Percentiles rank a stretch among this genome's conserved stretches.
phyloP scores from a whole-genome alignment of 2,888 invertebrate genomes.

The Hyposoter dolosus region DNA sequence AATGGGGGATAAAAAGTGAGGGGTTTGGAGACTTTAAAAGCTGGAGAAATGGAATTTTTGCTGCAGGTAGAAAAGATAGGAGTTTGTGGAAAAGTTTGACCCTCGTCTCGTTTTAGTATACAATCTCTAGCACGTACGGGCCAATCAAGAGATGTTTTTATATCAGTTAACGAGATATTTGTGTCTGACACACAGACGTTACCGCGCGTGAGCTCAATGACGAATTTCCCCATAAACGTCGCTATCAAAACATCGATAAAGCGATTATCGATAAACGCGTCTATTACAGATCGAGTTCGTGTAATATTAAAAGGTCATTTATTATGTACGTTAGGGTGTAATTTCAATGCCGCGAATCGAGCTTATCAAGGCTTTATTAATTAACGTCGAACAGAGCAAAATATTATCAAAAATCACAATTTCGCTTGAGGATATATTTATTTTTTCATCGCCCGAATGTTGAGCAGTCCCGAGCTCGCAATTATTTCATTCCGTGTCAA shows the following conservation, averaged over 20 bases:
- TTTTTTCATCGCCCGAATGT: neutral
- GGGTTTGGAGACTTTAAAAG: neutral
- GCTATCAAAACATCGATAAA: constrained; percentile 33
- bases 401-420: neutral
- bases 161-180: constrained; percentile 28
- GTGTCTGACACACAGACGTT: neutral
- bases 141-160: constrained; percentile 34
- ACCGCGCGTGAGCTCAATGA: neutral
- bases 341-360: neutral
- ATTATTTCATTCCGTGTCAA: neutral
- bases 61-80: constrained; percentile 21
- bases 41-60: constrained; percentile 34
- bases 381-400: neutral
- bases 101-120: neutral
- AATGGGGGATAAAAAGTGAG: neutral
- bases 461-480: neutral
- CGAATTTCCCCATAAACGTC: constrained; percentile 2
- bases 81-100: constrained; percentile 55
- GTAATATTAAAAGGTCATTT: constrained; percentile 18
- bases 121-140: neutral
- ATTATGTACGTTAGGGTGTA: neutral
- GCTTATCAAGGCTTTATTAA: neutral
- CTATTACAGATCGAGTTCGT: neutral
- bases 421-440: neutral
- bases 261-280: constrained; percentile 8